Base-by-base conservation (phyloP, 2,888 invertebrate species). In the Allygus modestus region DNA sequence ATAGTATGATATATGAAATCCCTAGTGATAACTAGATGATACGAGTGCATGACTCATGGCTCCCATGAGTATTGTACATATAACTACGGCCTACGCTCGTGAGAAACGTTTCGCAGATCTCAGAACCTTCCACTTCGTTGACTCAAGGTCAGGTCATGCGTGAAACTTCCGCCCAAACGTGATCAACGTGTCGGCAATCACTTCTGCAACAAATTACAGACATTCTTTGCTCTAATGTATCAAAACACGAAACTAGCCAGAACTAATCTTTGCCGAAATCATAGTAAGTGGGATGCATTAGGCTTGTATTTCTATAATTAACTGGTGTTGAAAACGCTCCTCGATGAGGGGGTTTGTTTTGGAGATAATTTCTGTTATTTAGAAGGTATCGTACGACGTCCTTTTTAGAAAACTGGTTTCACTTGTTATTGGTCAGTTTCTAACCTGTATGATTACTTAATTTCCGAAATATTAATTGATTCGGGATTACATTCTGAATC, bases 101-200 rank as follows among this genome's bases (percentile, higher is more conserved):
- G 46, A 46, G 46, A 46, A 46, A 15, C 46, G 1, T 46, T 46
- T 46, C 9, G 46, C 46, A 9, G 46, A 46, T 17, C 37, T 7
- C 9, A 37, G 9, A 7, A 7, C 37, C 9, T 37, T 37, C 37
- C 9, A 37, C 46, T 9, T 15, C 12, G 17, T 46, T 1, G 15
- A 20, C 20, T 65, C 15, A 65, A 28, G 28, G 31, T 65, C 65
- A 65, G 65, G n/a, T 28, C 65, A 65, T 17, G 65, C 65, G 65
- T 65, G 65, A 65, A 31, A 31, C 15, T 65, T 15, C 31, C 28
- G 1, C 28, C 28, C 12, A 28, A 65, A 28, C 31, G 31, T 65
- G 65, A 58, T 23, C 65, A 65, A 31, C 15, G 0, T 28, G 31
- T 17, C 28, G 31, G 28, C 17, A 65, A 28, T 28, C 28, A 4